These are phyloP conservation scores for Diorhabda elongata DNA, from an alignment of 1,140 invertebrate species.

Conservation along the genomic window DNA sequence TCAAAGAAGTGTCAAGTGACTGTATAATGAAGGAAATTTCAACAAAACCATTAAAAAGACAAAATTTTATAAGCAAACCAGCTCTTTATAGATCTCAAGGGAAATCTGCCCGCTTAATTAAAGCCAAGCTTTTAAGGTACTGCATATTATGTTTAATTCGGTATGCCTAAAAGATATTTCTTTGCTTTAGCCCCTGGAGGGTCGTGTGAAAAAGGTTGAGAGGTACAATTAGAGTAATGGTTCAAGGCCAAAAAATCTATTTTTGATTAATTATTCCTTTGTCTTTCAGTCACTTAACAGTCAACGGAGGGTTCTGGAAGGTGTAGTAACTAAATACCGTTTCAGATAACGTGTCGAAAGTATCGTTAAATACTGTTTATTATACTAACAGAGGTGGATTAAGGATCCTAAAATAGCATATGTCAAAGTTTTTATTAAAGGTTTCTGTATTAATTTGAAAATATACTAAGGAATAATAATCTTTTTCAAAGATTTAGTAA, in stretches of 20 bases:
- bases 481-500: too few relatives aligned
- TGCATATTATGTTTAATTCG: not conserved
- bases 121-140: conserved; percentile 2
- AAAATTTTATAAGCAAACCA: not conserved
- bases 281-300: not conserved
- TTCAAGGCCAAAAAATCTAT: not conserved
- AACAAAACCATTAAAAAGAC: not conserved
- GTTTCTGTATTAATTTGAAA: too few relatives aligned
- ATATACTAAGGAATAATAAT: too few relatives aligned
- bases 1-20: not conserved
- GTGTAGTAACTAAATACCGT: too few relatives aligned
- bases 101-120: conserved; percentile 2
- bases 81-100: not conserved
- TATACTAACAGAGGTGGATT: too few relatives aligned
- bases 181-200: not conserved
- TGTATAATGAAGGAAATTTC: not conserved
- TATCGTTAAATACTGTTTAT: too few relatives aligned
- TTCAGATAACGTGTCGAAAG: too few relatives aligned
- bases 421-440: too few relatives aligned
- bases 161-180: conserved; percentile 2
- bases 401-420: too few relatives aligned
- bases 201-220: not conserved
- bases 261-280: conserved; percentile 3
- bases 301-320: not conserved
- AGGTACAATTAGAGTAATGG: not conserved